A percentile compares a stretch with the other conserved stretches of the same genome.
Evolutionary conservation across 1,140 invertebrate genomes (phyloP).

Genomic region (Drosophila willistoni): DNA sequence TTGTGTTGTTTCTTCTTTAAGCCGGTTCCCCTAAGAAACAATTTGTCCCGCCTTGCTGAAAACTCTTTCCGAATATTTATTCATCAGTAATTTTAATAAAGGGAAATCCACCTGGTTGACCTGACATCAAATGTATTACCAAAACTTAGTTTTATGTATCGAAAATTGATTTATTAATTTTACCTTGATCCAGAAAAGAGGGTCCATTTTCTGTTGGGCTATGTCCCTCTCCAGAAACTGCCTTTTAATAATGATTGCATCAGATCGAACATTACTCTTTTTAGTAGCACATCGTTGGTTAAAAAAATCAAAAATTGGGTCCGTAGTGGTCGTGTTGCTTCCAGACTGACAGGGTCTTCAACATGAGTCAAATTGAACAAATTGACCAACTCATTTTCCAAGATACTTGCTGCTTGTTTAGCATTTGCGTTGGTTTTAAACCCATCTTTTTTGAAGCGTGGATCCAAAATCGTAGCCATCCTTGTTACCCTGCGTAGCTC

Average conservation of each 20-base stretch:
- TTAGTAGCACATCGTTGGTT: too few relatives aligned
- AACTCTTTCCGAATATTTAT: slow-evolving; percentile 4
- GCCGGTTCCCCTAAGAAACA: neutral
- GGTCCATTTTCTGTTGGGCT: neutral
- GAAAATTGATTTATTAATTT: neutral
- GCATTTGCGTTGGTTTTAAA: neutral
- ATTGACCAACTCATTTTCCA: neutral
- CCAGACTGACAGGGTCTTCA: slow-evolving; percentile 4
- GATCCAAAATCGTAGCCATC: too few relatives aligned
- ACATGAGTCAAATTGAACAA: neutral
- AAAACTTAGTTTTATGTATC: slow-evolving; percentile 2
- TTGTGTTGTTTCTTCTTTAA: too few relatives aligned
- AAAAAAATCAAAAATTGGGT: too few relatives aligned
- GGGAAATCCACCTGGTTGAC: neutral
- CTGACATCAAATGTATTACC: neutral
- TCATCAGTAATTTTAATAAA: neutral
- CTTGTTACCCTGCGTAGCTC: too few relatives aligned
- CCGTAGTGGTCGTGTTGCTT: neutral
- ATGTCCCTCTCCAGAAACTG: too few relatives aligned
- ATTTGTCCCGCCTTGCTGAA: neutral
- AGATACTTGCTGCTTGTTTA: neutral
- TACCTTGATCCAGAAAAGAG: neutral
- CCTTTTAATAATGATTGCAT: too few relatives aligned
- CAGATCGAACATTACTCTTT: too few relatives aligned
- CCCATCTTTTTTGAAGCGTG: too few relatives aligned